Evolutionary conservation across 2,113 vertebrate species (phyloP), one percentile per base, ranked within the genome.

Genomic region (Podarcis cretensis): DNA sequence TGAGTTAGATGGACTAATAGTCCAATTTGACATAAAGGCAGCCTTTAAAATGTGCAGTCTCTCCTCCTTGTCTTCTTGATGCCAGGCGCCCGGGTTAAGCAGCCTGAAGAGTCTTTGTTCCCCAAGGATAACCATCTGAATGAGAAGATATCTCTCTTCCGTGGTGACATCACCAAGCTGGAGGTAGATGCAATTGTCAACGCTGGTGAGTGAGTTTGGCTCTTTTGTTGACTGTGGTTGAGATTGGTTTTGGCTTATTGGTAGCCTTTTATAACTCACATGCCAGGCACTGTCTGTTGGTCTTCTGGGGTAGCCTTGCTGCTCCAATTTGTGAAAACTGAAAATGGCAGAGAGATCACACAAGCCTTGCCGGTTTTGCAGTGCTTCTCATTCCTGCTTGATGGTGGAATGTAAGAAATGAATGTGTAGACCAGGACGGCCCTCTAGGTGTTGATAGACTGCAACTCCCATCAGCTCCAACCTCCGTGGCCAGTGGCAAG

Each of bases 161-260:
- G 95, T 0, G 97, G 97, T 0, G 98, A 99, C 83, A 98, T 99
- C 96, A 99, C 98, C 81, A 97, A 97, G 90, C 93, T 98, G 95
- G 98, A 98, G 96, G 96, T 98, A 27, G 98, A 98, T 0, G 97
- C 97, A 2, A 96, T 98, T 6, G 96, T 98, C 89, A 99, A 99
- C 5, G 98, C 98, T 83, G 98, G 98, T 98, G 93, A 95, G 96
- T 94, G 76, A 63, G 20, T 21, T 6, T 10, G 21, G 27, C 6
- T 80, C 21, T 9, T 63, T 7, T 32, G 21, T 20, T 81, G 12
- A 3, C 7, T n/a, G 18, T 30, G 78, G 4, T 13, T 40, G 40
- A 20, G 54, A 16, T 43, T 13, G 14, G 1, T 2, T 82, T 88
- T 87, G 14, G 23, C 43, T 73, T 80, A 3, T 10, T 4, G 12